These are phyloP conservation scores for Leptinotarsa juncta DNA, from an alignment of 2,888 invertebrate species.

Conservation along the genomic window DNA sequence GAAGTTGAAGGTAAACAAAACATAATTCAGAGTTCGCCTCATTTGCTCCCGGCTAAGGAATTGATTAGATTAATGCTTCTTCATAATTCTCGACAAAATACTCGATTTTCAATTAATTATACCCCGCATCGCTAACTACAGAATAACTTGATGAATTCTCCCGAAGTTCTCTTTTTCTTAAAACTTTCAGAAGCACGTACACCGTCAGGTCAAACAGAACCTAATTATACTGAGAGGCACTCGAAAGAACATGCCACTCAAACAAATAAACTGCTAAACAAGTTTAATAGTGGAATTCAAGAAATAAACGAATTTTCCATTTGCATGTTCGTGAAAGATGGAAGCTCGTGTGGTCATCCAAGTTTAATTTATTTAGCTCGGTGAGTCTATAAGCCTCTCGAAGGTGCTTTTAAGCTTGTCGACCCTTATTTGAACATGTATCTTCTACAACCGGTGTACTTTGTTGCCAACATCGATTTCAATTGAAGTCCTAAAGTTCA, in stretches of 20 bases:
- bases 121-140: constrained; percentile 6
- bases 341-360: background rate
- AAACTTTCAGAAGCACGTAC: constrained; percentile 17
- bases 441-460: background rate
- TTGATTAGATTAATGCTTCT: constrained; percentile 8
- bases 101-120: constrained; percentile 11
- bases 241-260: constrained; percentile 11
- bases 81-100: background rate
- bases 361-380: constrained; percentile 10
- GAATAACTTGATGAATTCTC: constrained; percentile 4
- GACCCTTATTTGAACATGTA: constrained; percentile 1
- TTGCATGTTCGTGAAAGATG: constrained; percentile 8
- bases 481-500: background rate
- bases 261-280: constrained; percentile 17
- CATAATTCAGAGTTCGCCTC: background rate
- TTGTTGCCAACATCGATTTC: background rate
- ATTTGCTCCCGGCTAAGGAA: background rate
- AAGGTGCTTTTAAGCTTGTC: constrained; percentile 6
- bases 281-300: constrained; percentile 9
- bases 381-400: background rate
- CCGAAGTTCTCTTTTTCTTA: constrained; percentile 10
- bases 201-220: constrained; percentile 10
- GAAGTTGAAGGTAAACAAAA: too few relatives aligned
- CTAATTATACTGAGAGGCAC: constrained; percentile 12
- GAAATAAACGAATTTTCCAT: constrained; percentile 3